Conservation (phyloP, 64 coral and sea anemone genomes). For the Montipora efflorescens region DNA sequence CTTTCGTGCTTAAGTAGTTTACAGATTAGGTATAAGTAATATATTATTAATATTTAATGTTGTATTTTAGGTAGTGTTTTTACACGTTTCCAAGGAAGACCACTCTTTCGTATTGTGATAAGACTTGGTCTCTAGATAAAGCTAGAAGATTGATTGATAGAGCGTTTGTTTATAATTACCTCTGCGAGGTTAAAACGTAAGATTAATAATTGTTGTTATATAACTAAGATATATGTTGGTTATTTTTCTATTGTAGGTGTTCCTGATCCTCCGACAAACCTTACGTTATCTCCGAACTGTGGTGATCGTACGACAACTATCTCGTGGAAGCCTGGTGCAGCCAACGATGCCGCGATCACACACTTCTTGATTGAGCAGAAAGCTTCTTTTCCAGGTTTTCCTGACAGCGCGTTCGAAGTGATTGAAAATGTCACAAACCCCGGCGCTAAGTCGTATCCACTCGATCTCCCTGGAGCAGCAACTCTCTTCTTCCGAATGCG, state of each 20-base stretch:
- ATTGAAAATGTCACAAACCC: slow-evolving; percentile 45
- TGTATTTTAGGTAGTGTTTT: too few species aligned
- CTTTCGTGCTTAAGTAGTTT: too few species aligned
- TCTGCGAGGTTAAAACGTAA: too few species aligned
- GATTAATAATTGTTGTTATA: too few species aligned
- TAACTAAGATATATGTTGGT: background rate
- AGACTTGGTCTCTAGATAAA: too few species aligned
- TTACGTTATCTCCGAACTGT: slow-evolving; percentile 43
- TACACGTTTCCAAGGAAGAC: too few species aligned
- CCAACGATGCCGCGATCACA: slow-evolving; percentile 53
- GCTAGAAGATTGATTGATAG: too few species aligned
- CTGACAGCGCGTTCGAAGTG: slow-evolving; percentile 41
- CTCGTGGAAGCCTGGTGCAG: slow-evolving; percentile 39
- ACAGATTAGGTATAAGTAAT: too few species aligned
- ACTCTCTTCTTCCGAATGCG: slow-evolving; percentile 64
- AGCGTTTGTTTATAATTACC: too few species aligned
- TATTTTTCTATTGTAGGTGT: slow-evolving; percentile 53
- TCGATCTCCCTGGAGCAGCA: slow-evolving; percentile 70
- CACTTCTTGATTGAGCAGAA: slow-evolving; percentile 75
- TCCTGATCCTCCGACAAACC: slow-evolving; percentile 62
- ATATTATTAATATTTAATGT: too few species aligned
- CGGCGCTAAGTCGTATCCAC: slow-evolving; percentile 30
- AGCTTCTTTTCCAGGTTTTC: background rate
- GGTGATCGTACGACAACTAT: slow-evolving; percentile 37
- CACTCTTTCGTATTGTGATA: too few species aligned